Conservation (phyloP, 2,888 invertebrate genomes). For the Rhagium mordax region DNA sequence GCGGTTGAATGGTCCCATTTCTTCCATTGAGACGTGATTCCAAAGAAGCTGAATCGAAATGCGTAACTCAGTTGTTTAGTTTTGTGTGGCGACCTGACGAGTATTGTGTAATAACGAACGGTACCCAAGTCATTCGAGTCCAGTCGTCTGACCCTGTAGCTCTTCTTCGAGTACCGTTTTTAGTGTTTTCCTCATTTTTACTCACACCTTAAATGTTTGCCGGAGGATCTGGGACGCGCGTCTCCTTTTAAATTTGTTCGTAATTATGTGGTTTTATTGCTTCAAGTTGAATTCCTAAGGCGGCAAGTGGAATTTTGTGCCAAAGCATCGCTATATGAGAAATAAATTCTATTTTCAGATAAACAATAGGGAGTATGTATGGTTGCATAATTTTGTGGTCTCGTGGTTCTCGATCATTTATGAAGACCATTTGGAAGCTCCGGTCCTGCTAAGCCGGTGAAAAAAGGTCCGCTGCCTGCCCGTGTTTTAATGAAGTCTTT, state of each 20-base stretch:
- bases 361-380: too few relatives aligned
- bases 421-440: neutral
- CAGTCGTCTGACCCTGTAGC: conserved; percentile 37
- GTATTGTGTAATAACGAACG: conserved; percentile 33
- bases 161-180: conserved; percentile 39
- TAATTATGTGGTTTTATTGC: neutral
- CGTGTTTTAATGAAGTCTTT: neutral
- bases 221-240: neutral
- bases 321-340: neutral
- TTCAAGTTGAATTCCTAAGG: neutral
- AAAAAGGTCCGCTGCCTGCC: neutral
- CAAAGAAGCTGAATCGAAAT: neutral
- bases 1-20: neutral
- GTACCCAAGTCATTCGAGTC: conserved; percentile 36
- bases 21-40: neutral
- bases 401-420: too few relatives aligned
- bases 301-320: neutral
- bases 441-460: neutral
- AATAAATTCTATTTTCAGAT: too few relatives aligned
- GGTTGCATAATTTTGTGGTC: too few relatives aligned
- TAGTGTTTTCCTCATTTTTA: conserved; percentile 37
- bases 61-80: neutral
- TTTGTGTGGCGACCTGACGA: neutral
- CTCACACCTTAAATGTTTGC: conserved; percentile 30
- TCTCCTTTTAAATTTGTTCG: neutral